Base-by-base conservation (phyloP, 64 coral and sea anemone genomes). In the Anthopleura sola region DNA sequence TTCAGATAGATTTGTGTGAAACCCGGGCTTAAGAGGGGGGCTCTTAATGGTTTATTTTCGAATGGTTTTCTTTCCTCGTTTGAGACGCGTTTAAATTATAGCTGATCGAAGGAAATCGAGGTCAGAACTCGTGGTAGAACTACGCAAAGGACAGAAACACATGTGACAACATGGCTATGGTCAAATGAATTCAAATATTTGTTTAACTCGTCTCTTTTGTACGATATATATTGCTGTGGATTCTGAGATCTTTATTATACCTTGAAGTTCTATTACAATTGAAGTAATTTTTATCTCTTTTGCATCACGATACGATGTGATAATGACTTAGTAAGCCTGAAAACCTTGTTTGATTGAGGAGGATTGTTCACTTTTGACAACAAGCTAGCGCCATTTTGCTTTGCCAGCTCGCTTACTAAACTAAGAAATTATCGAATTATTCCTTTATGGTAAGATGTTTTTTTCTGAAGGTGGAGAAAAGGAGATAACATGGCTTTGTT, bases 101-200 rank as follows among this genome's bases (percentile, higher is more conserved):
- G 23, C 58, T 15, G 24, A 8, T 26, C 55, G 62, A n/a, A n/a
- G 23, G 62, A 23, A 68, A 68, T 20, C 66, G 31, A 71, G 66
- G 66, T 71, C 66, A 71, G 31, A 71, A 71, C 66, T 71, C 66
- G 66, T 71, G 66, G 66, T 71, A 32, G 5, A 20, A 48, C 2
- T 17, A 1, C 7, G 13, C 66, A 11, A 62, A 56, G 55, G 5
- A 71, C 31, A 71, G 66, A 71, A 71, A 71, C 66, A 71, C 66
- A 71, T 71, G 66, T 71, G 66, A 31, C 66, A 71, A 71, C 29
- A 71, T 16, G 66, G 66, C 31, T 71, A 71, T 71, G 66, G 31
- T 71, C 66, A 71, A 71, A 71, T 71, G 66, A 34, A 71, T 31
- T 34, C 66, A 71, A 71, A 71, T 71, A 71, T 71, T 69, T 69